Evolutionary conservation across 1,140 invertebrate genomes (phyloP), one percentile per base, ranked within the genome.

Genomic region (Eulimnadia texana): DNA sequence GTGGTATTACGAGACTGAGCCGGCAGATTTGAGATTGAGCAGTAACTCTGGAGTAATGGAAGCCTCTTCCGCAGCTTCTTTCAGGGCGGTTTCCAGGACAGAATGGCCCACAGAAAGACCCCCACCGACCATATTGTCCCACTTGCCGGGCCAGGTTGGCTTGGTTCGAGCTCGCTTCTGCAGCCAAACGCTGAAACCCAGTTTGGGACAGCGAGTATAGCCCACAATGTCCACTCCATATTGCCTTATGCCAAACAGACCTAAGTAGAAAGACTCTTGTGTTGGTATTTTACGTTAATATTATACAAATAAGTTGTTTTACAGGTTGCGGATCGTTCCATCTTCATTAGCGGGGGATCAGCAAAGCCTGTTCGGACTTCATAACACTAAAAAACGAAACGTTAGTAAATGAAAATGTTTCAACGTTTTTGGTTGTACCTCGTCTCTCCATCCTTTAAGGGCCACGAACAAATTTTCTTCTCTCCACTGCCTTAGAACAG

Each of bases 151-250:
- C 86, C 90, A 96, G 23, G 91, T 95, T 73, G 90, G 88, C 76
- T 97, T 97, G 24, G 84, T 91, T 56, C 83, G 78, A 63, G 91
- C 88, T 67, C 93, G 78, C 69, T 87, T 87, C 70, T 93, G 92
- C 65, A 96, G 76, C 93, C 93, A 97, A 71, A 97, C 84, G 72
- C 86, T 90, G 50, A 93, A 71, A 9, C 90, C 87, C 72, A 85
- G 85, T 51, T 84, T 81, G 16, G 85, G 85, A 74, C 90, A 84
- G 68, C 81, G 82, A 11, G 90, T 84, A 73, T 90, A 97, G 11
- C 92, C 93, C 75, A 92, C 95, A 58, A 97, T 91, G 71, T 93
- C 89, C 25, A 93, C 87, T 52, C 93, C 93, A 75, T 93, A 96
- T 71, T 91, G 90, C 65, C 86, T 82, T 66, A 93, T 86, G 49